Evolutionary conservation across 1,140 invertebrate genomes (phyloP), one percentile per base, ranked within the genome.

Genomic region (Ditylenchus dipsaci): DNA sequence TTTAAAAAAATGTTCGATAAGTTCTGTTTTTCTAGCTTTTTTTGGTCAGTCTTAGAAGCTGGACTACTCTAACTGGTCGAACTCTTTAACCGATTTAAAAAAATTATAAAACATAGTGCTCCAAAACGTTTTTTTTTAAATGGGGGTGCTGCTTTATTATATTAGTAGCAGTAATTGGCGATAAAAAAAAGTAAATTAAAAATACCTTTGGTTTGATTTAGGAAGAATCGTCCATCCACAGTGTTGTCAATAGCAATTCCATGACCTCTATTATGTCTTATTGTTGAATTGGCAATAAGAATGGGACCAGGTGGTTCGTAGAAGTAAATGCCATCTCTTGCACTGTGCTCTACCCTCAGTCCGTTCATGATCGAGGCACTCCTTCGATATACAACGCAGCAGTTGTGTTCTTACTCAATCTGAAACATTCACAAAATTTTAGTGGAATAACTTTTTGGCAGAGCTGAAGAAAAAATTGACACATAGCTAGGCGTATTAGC

Each of bases 331-430:
- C 80, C 80, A 67, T 82, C 80, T 49, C 79, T 45, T 13, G 80
- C 80, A 71, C 79, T 80, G 23, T 69, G 65, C 43, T 80, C 65
- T 27, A 82, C 71, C n/a, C 76, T 63, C 27, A 82, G 53, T 23
- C 81, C 81, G 59, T 82, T 82, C 78, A 82, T 83, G 49, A 83
- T 71, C 33, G 80, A 13, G 80, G 79, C 11, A 83, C 81, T n/a
- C 80, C 80, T 72, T 82, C 77, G 7, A 82, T 74, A 33, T 78
- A 83, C 21, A 82, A 47, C 0, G 81, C 79, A 13, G 81, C 67
- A 0, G 80, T 83, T 7, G 66, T 68, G 67, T 82, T 82, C 58
- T 79, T 82, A 17, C 62, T 76, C 1, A 62, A 27, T 64, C 77
- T 78, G n/a, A 60, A 42, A 76, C 58, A 57, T 0, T 3, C 70